These are phyloP conservation scores for Thripadectes ignobilis DNA, from an alignment of 2,797 vertebrate genomes.

Conservation along the genomic window DNA sequence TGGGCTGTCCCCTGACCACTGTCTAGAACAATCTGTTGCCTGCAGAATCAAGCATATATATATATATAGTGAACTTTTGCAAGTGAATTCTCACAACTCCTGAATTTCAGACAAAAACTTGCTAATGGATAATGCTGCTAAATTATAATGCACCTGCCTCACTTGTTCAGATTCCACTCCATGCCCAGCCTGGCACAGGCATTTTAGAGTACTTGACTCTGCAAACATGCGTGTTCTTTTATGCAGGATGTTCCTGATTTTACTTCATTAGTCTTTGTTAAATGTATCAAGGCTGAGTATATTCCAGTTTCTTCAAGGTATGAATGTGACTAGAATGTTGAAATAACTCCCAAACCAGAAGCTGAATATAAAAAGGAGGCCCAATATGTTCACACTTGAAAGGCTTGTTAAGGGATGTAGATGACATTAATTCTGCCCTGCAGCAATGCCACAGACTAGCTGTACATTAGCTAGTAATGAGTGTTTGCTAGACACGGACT, in stretches of 20 bases:
- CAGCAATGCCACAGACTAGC: not conserved
- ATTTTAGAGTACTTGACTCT: not conserved
- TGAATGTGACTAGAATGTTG: not conserved
- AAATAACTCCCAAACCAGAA: conserved; percentile 8
- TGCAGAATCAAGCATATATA: not conserved
- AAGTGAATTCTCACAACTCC: not conserved
- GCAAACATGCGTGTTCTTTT: not conserved
- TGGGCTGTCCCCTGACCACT: not conserved
- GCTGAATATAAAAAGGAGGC: not conserved
- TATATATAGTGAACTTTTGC: not conserved
- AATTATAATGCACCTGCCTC: not conserved
- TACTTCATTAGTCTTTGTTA: conserved; percentile 7
- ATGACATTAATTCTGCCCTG: conserved; percentile 31
- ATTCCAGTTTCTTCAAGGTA: conserved; percentile 19
- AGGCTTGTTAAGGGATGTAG: conserved; percentile 22
- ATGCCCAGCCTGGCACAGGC: not conserved
- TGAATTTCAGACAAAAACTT: not conserved
- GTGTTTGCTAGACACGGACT: not conserved
- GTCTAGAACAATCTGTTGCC: not conserved
- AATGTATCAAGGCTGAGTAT: not conserved
- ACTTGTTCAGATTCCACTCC: not conserved
- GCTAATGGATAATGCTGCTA: not conserved
- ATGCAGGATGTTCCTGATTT: not conserved
- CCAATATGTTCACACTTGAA: not conserved
- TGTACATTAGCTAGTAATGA: conserved; percentile 6